Evolutionary conservation across 2,797 vertebrate genomes (phyloP), one percentile per base, ranked within the genome.

Genomic region (Phataginus tetradactyla): DNA sequence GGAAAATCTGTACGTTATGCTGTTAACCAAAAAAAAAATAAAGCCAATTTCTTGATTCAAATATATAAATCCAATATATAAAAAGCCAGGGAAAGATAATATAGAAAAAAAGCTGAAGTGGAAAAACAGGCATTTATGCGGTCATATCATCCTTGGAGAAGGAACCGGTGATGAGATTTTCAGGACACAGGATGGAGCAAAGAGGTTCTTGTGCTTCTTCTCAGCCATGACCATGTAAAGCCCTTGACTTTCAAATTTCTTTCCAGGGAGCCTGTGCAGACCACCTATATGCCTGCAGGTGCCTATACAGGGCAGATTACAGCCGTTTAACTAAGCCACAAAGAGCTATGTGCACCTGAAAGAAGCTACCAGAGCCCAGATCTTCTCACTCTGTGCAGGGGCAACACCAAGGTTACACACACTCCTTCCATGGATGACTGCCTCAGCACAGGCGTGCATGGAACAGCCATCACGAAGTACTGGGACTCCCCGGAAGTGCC

Each of bases 1-100:
- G 32, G 20, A 59, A 94, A 92, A 75, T 53, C 59, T 0, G 29
- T 53, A 74, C n/a, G 77, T 23, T 72, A 34, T 75, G 8, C 27
- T 72, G 49, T 85, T 90, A 87, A 89, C n/a, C 12, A 17, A 17
- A 42, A 57, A 86, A 51, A 91, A 86, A 18, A 64, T 11, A 45
- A 45, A 45, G 32, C 4, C 25, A 63, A 89, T 79, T 92, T 83
- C 92, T 92, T 93, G 51, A 78, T 88, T 95, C 25, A 77, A 49
- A 84, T 53, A 34, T 71, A 2, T 57, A 96, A 91, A 64, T 71
- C 20, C 23, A 66, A 71, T 32, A 72, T 72, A 79, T 84, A 69
- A 78, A 86, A 86, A 86, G 25, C 5, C 34, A 75, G 23, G 37
- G 51, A 85, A 68, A 15, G 29, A 17, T 15, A 91, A 34, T 23